These are phyloP conservation scores for Pseudomugil gertrudae DNA, from an alignment of 2,797 vertebrate genomes.

Conservation along the genomic window DNA sequence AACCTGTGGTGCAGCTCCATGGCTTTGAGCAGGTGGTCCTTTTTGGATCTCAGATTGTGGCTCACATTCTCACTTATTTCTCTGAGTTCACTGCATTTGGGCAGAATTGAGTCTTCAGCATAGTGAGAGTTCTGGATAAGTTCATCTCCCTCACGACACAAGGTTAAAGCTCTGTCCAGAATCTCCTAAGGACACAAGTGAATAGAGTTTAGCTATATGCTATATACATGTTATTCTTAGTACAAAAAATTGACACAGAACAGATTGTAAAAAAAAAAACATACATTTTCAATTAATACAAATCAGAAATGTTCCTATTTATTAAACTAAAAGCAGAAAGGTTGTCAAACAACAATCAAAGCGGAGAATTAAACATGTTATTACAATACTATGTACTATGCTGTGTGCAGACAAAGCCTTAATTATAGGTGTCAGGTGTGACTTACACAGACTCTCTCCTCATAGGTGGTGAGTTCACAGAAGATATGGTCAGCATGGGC, in stretches of 20 bases:
- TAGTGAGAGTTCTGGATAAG: conserved; percentile 92
- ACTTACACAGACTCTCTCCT: conserved; percentile 90
- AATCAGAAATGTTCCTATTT: neutral
- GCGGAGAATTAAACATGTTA: neutral
- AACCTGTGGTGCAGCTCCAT: conserved; percentile 88
- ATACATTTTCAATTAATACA: neutral
- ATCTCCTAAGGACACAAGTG: conserved; percentile 79
- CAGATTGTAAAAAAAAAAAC: neutral
- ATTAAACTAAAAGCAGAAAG: neutral
- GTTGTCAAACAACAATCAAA: neutral
- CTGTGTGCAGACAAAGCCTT: neutral
- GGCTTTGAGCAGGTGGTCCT: conserved; percentile 87
- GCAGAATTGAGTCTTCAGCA: conserved; percentile 92
- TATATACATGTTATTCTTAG: neutral
- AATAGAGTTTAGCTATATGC: neutral
- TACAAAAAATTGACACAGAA: neutral
- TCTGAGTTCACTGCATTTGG: conserved; percentile 91
- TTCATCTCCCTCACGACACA: conserved; percentile 85
- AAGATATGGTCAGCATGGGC: conserved; percentile 91
- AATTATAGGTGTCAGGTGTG: conserved; percentile 25
- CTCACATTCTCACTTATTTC: conserved; percentile 80
- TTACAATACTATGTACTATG: neutral
- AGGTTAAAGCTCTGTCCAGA: conserved; percentile 80
- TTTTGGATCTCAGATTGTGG: conserved; percentile 74
- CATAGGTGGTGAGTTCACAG: conserved; percentile 86